These are phyloP conservation scores for Notechis scutatus DNA, from an alignment of 2,113 vertebrate species.

Conservation along the genomic window DNA sequence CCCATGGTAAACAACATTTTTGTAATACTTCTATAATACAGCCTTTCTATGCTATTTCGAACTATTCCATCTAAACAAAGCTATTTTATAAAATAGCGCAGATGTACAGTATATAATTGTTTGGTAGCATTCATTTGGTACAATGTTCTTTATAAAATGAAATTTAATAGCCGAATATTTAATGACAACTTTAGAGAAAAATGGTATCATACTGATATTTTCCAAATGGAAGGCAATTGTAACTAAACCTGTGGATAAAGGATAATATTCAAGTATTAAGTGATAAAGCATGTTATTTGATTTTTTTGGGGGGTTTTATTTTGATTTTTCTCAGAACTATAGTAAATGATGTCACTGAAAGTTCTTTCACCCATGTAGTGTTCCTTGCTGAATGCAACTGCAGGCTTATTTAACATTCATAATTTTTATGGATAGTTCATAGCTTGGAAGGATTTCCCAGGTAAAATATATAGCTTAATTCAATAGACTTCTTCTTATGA, in stretches of 20 bases:
- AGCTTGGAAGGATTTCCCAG: not conserved
- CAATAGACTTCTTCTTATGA: not conserved
- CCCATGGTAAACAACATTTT: not conserved
- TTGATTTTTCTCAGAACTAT: not conserved
- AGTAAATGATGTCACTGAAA: not conserved
- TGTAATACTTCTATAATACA: not conserved
- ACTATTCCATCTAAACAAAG: not conserved
- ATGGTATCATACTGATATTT: not conserved
- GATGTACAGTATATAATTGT: not conserved
- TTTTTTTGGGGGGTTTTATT: not conserved
- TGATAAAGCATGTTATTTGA: conserved; percentile 1
- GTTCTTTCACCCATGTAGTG: not conserved
- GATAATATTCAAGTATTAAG: conserved; percentile 27
- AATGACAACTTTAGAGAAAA: conserved; percentile 19
- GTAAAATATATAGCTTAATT: not conserved
- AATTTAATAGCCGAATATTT: conserved; percentile 11
- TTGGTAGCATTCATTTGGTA: conserved; percentile 24
- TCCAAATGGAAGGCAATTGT: not conserved
- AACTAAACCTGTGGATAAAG: conserved; percentile 24
- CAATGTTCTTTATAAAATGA: conserved; percentile 24
- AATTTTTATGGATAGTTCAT: not conserved
- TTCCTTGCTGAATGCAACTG: not conserved
- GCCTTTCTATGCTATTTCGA: not conserved
- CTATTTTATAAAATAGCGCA: not conserved
- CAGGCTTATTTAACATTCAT: not conserved